Base-by-base conservation (phyloP, 1,140 invertebrate species). In the Harlomillsia oculata region DNA sequence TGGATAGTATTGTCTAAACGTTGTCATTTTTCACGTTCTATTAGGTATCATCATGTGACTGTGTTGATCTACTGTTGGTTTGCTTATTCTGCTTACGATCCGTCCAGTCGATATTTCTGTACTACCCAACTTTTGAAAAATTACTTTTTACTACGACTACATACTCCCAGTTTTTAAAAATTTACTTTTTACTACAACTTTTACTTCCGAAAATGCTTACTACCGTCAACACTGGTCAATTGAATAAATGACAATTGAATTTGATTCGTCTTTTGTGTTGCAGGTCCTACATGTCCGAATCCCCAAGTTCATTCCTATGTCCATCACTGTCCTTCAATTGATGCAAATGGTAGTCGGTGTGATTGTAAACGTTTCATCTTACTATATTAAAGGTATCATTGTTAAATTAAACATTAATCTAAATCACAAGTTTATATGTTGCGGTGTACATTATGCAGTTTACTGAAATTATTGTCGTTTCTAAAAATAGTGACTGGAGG, bases 61-160 rank as follows among this genome's bases (percentile, higher is more conserved):
- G 86, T 89, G 20, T 78, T 98, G 23, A 78, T 97, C 21, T 97
- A 97, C 74, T 87, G 87, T 2, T 98, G 94, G 94, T 97, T 94
- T 75, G 92, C 88, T 3, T 97, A 96, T 73, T 85, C 48, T n/a
- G 45, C 52, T 34, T 93, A 94, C 75, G 95, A 91, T 11, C 85
- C 91, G 9, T 89, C 90, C 5, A 94, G 89, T 37, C 78, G 91
- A 41, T 98, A 94, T 93, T 98, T 95, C 72, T 58, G 56, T 21
- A 58, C 56, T 23, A 50, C 26, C n/a, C n/a, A n/a, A n/a, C n/a
- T n/a, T n/a, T n/a, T n/a, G n/a, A n/a, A n/a, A n/a, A n/a, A n/a
- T n/a, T n/a, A n/a, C n/a, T n/a, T n/a, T n/a, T n/a, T n/a, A n/a
- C n/a, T n/a, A n/a, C n/a, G n/a, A n/a, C n/a, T n/a, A n/a, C n/a